Evolutionary conservation across 1,140 invertebrate genomes (phyloP), one percentile per base, ranked within the genome.

Genomic region (Geopemphigus sp.): DNA sequence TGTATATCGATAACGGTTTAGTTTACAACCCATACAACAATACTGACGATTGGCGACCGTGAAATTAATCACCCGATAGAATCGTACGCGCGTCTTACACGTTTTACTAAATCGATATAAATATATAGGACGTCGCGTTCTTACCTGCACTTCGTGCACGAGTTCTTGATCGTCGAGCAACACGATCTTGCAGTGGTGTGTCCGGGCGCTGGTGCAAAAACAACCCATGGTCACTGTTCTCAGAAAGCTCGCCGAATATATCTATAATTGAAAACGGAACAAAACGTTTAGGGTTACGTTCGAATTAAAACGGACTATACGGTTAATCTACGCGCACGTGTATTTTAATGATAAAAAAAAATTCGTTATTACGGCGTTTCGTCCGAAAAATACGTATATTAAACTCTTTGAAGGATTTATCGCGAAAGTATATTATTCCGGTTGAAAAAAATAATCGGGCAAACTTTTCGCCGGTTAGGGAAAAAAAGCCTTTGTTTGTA

Each of bases 151-250:
- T 83, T 88, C 88, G 83, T 88, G 87, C 63, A 89, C 86, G 10
- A 89, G 85, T 83, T 88, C 87, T 82, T 88, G 87, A 81, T 88
- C 87, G 83, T 89, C 88, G 74, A 89, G 83, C 17, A 89, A 84
- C 47, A 88, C 85, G 72, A 89, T 86, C 83, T 88, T 88, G 82
- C 87, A 87, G 81, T 88, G 88, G 82, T 85, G 84, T 56, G 84
- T 86, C 56, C 83, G 81, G 73, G 83, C 83, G 81, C 85, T 86
- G 32, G 84, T 83, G 72, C 83, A 84, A 83, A 87, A 87, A 82
- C 84, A 84, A 85, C 86, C 86, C 82, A 83, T 83, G 17, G 39
- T 81, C 50, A 15, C n/a, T 54, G 53, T 29, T n/a, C 14, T 26
- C 19, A 54, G 57, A 19, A 19, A 14, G 22, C 19, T 81, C 50